Evolutionary conservation across 2,888 invertebrate genomes (phyloP), one percentile per base, ranked within the genome.

Genomic region (Tetheella fluctuosa): DNA sequence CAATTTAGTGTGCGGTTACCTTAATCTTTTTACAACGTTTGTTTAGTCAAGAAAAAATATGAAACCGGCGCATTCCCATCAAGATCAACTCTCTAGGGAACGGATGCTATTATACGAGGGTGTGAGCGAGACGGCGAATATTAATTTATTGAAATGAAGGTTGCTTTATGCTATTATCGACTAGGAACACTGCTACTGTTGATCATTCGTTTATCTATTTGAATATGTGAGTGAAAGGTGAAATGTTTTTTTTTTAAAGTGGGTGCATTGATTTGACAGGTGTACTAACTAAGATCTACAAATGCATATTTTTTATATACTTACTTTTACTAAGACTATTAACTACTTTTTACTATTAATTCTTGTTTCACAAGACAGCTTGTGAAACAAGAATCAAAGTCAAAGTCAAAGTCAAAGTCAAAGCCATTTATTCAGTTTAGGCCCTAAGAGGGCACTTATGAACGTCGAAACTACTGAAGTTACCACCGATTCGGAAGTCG

Each of bases 81-180:
- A 70, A 65, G 69, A 61, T 54, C 63, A 57, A 59, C 62, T 54
- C 69, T 67, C 59, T 20, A 37, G 69, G 65, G 70, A 60, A 60
- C 59, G 34, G 56, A 57, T 39, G 52, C 61, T 64, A 65, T 64
- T 67, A 70, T 65, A 62, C 64, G 57, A 60, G 61, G 59, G 61
- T 61, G 65, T 54, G 59, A 62, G 59, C 59, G 68, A 54, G 54
- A 54, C 30, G 20, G 54, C 12, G 20, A 54, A 54, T 54, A 34
- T 54, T 54, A 54, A 54, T 54, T 54, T 54, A 54, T 54, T 54
- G 13, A 54, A 54, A 54, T 34, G 54, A 54, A 54, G 54, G 30
- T 20, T 54, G 54, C 20, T 54, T 54, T 39, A 42, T n/a, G 42
- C 54, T 34, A 34, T 54, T 10, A 34, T 54, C 17, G 42, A 42